A percentile compares a stretch with the other conserved stretches of the same genome.
Evolutionary conservation across 2,888 invertebrate genomes (phyloP).

Genomic region (Empis stercorea): DNA sequence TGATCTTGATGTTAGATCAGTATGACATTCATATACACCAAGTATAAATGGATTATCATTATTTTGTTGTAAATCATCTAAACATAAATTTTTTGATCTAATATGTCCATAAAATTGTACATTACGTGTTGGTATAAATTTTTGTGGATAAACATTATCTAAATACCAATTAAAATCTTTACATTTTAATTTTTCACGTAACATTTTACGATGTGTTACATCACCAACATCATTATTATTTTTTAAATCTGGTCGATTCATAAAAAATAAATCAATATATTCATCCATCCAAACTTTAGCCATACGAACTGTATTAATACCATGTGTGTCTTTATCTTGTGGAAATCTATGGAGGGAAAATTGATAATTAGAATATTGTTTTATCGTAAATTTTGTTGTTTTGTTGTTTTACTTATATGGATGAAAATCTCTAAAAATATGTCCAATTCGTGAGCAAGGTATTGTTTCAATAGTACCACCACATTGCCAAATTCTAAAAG

Average conservation of each 20-base stretch:
- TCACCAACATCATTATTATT: slow-evolving; percentile 56
- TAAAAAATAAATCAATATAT: slow-evolving; percentile 75
- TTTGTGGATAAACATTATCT: slow-evolving; percentile 69
- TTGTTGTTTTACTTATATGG: slow-evolving; percentile 53
- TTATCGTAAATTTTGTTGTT: neutral
- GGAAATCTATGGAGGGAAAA: slow-evolving; percentile 42
- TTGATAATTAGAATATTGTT: neutral
- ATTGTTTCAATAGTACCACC: slow-evolving; percentile 81
- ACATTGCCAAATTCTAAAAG: slow-evolving; percentile 70
- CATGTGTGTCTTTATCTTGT: slow-evolving; percentile 73
- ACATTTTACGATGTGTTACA: slow-evolving; percentile 55
- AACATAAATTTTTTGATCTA: slow-evolving; percentile 40
- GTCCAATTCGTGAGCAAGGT: slow-evolving; percentile 84
- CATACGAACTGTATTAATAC: slow-evolving; percentile 80
- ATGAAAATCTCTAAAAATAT: slow-evolving; percentile 81
- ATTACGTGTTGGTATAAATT: slow-evolving; percentile 71
- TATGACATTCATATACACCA: slow-evolving; percentile 65
- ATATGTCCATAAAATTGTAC: slow-evolving; percentile 53
- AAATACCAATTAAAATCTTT: slow-evolving; percentile 81
- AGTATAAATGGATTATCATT: slow-evolving; percentile 54
- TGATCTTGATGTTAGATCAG: slow-evolving; percentile 27
- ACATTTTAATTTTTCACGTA: slow-evolving; percentile 66
- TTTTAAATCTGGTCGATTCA: slow-evolving; percentile 61
- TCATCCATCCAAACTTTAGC: slow-evolving; percentile 95
- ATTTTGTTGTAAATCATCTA: slow-evolving; percentile 70